Evolutionary conservation across 2,113 vertebrate species (phyloP).

Genomic region (Rhea americana): DNA sequence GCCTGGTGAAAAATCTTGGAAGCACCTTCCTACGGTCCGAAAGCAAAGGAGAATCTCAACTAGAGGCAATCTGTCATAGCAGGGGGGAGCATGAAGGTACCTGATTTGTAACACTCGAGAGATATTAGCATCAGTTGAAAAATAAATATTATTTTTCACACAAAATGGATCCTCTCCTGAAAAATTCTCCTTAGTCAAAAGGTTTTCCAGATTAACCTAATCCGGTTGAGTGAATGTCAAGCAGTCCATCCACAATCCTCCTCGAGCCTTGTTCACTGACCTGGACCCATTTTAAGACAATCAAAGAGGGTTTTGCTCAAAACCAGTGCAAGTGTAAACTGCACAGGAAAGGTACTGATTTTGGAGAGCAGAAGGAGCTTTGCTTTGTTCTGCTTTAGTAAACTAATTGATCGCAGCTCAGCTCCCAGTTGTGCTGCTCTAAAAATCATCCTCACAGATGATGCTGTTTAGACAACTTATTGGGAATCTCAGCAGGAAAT

Average conservation of each 20-base stretch:
- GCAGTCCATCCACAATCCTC: background rate
- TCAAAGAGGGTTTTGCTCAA: background rate
- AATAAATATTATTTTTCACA: background rate
- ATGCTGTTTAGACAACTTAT: background rate
- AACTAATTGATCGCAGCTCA: background rate
- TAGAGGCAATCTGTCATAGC: background rate
- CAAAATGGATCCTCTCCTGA: accelerated
- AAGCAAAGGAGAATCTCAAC: background rate
- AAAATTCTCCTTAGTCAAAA: background rate
- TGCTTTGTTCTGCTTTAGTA: too few species aligned
- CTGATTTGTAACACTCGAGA: background rate
- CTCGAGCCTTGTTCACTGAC: background rate
- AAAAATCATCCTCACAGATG: background rate
- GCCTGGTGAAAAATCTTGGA: background rate
- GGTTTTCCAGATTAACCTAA: background rate
- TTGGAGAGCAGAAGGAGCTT: too few species aligned
- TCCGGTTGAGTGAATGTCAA: background rate
- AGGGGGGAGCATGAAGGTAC: background rate
- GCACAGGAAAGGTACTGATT: too few species aligned
- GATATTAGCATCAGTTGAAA: background rate
- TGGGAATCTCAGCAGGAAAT: background rate
- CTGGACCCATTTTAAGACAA: background rate
- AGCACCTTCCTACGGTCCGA: background rate
- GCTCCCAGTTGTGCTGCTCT: background rate
- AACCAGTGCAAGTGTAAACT: too few species aligned